Evolutionary conservation across 2,113 vertebrate genomes (phyloP), one percentile per base, ranked within the genome.

Genomic region (Rhodinocichla rosea): DNA sequence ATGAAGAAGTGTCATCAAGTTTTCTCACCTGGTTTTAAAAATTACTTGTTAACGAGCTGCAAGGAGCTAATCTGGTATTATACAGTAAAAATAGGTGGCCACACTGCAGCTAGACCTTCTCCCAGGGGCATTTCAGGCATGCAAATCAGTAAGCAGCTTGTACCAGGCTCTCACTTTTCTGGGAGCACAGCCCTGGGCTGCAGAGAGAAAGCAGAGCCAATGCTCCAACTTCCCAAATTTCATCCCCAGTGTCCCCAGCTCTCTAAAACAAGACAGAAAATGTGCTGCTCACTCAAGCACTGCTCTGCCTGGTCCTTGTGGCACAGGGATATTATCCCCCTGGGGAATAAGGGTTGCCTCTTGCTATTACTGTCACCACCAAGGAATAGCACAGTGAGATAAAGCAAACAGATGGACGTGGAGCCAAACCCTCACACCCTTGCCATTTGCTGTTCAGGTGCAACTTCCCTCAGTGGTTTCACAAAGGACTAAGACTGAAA

Each of bases 401-500:
- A 6, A 87, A 83, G 35, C 19, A 20, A 9, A 33, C 9, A 0
- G 0, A 42, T 15, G 16, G 28, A 39, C 15, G 37, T 1, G 2
- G 53, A 65, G 49, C 14, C 47, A 81, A 90, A 37, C 15, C 24
- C 35, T 64, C 21, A 20, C 47, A 55, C 44, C 15, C 35, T 64
- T 74, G 49, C 64, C 27, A 59, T 60, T 68, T 86, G 68, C 23
- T 50, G 10, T 75, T 89, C 73, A 44, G 57, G 33, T 82, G 57
- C 63, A 74, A 32, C 37, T 77, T 88, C 35, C 32, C 7, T 80
- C 67, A 10, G 60, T 69, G 45, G 23, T 57, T 89, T 89, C 87
- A 76, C 81, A 76, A 76, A 85, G 49, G n/a, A 62, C 67, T 95
- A 42, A 65, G 71, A 56, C 37, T 85, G 73, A 90, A 92, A 80